Percentiles rank a stretch among this genome's conserved stretches.
Conservation (phyloP, 2,888 invertebrate genomes). For the Charanyca ferruginea region DNA sequence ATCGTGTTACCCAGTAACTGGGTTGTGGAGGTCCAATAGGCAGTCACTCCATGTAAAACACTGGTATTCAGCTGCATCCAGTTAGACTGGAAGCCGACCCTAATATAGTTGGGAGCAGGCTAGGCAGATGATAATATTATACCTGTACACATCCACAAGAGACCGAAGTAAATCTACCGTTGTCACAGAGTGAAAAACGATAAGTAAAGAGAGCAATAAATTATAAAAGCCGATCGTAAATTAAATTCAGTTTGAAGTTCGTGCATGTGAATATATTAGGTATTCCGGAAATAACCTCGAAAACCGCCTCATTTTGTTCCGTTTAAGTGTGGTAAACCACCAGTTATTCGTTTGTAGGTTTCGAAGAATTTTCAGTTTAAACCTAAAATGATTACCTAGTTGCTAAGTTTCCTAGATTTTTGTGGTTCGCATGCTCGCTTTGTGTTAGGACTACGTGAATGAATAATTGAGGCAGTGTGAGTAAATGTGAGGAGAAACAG, state of each 20-base stretch:
- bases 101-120: no score
- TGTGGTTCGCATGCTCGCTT: neutral
- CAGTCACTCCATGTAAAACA: no score
- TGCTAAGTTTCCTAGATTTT: neutral
- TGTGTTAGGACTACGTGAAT: neutral
- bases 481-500: neutral
- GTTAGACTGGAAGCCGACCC: no score
- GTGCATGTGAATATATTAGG: neutral
- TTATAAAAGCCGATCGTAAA: neutral
- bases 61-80: no score
- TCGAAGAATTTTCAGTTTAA: neutral
- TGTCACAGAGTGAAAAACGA: neutral
- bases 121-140: no score
- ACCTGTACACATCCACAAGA: neutral
- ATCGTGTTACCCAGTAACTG: no score
- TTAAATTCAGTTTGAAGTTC: neutral
- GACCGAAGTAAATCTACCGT: no score
- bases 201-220: neutral
- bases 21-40: no score
- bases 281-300: neutral
- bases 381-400: neutral
- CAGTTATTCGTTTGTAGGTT: slow-evolving; percentile 4
- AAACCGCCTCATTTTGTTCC: neutral
- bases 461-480: slow-evolving; percentile 14
- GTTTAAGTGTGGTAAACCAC: neutral